A percentile compares a stretch with the other conserved stretches of the same genome.
Evolutionary conservation across 2,888 invertebrate species (phyloP).

Genomic region (Punctoribates punctum): DNA sequence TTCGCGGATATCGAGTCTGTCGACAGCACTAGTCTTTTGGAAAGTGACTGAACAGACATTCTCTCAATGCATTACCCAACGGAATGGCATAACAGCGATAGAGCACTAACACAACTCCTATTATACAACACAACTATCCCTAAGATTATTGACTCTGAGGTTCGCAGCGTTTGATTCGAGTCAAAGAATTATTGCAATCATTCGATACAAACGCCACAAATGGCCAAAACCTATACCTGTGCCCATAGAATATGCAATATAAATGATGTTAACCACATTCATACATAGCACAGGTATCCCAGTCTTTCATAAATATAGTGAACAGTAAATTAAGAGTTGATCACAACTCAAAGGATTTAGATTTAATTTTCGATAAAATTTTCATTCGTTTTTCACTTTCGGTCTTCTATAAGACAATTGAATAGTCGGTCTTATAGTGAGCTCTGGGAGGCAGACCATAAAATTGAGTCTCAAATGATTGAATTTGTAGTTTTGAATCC

Average conservation of each 20-base stretch:
- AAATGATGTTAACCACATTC: no score
- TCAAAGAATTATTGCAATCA: constrained; percentile 2
- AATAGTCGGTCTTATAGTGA: neutral
- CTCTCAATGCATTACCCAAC: neutral
- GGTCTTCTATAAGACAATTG: neutral
- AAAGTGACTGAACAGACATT: neutral
- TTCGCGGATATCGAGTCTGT: constrained; percentile 31
- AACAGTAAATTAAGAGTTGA: no score
- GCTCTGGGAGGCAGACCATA: neutral
- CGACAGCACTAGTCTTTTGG: neutral
- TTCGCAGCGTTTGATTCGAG: neutral
- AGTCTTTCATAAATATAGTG: no score
- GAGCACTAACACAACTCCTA: neutral
- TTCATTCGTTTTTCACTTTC: neutral
- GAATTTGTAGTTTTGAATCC: neutral
- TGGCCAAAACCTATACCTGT: neutral
- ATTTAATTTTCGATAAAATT: neutral
- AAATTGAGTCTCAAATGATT: neutral
- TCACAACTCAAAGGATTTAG: no score
- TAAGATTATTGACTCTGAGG: constrained; percentile 28
- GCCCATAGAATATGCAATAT: neutral
- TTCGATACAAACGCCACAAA: neutral
- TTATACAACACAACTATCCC: neutral
- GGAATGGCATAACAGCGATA: neutral
- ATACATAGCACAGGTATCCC: no score